phyloP scores from a whole-genome alignment of 1,140 invertebrate genomes.

The Caerostris darwini region DNA sequence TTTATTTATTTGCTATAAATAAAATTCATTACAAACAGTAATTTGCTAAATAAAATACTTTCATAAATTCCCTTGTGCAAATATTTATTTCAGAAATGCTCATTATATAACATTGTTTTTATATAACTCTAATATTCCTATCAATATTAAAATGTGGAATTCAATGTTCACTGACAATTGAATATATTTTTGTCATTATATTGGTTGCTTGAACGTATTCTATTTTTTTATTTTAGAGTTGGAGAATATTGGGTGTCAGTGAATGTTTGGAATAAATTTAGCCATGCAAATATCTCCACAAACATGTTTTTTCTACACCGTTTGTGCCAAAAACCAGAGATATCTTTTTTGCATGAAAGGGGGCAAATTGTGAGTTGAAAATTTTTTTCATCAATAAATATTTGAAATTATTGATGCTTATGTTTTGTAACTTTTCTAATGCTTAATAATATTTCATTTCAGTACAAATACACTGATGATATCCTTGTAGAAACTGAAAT shows the following conservation, averaged over 20 bases:
- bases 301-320: constrained; percentile 73
- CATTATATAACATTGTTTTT: no score
- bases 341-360: constrained; percentile 47
- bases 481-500: constrained; percentile 69
- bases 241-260: constrained; percentile 71
- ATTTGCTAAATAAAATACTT: no score
- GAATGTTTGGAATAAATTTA: constrained; percentile 74
- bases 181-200: no score
- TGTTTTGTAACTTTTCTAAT: not conserved
- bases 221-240: constrained; percentile 38
- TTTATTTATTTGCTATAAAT: no score
- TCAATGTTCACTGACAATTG: no score
- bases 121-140: no score
- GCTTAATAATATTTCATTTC: not conserved
- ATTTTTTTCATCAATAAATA: not conserved
- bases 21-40: no score
- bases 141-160: no score
- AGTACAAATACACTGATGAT: constrained; percentile 23
- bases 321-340: constrained; percentile 64
- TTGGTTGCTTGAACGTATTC: not conserved
- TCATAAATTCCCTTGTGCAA: no score
- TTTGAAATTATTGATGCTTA: not conserved
- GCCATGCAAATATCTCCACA: constrained; percentile 69
- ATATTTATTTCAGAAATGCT: no score
- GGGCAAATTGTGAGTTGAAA: constrained; percentile 62